phyloP scores from a whole-genome alignment of 1,140 invertebrate species.

The Tetraneura akinire region DNA sequence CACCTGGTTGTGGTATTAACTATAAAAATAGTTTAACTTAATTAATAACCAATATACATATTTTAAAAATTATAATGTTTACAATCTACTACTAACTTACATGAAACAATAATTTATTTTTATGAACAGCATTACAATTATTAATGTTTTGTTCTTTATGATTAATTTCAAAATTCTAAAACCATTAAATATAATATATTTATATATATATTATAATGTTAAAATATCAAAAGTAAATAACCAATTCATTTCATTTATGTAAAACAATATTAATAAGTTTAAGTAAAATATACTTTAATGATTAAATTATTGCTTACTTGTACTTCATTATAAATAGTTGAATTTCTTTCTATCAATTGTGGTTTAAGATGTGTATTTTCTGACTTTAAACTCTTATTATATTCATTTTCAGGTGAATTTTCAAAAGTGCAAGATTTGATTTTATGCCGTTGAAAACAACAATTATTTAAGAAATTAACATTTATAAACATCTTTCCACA shows the following conservation, averaged over 20 bases:
- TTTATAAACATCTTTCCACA: constrained; percentile 34
- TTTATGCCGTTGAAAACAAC: constrained; percentile 10
- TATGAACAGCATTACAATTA: constrained; percentile 5
- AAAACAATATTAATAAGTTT: too few relatives aligned
- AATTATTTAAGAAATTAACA: constrained; percentile 17
- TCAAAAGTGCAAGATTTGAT: background rate
- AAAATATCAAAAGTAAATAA: background rate
- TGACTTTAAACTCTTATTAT: constrained; percentile 9
- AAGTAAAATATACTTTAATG: too few relatives aligned
- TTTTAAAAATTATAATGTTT: background rate
- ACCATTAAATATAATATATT: background rate
- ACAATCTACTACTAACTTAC: constrained; percentile 1
- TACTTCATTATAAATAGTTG: background rate
- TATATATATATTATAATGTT: background rate
- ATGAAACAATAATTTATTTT: constrained; percentile 13
- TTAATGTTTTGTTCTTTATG: background rate
- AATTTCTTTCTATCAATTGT: background rate
- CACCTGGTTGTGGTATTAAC: constrained; percentile 13
- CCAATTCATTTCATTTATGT: too few relatives aligned
- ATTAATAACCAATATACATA: background rate
- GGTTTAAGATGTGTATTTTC: background rate
- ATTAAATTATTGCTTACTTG: background rate
- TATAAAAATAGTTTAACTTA: constrained; percentile 2
- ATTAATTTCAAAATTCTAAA: background rate
- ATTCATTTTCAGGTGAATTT: background rate